These are phyloP conservation scores for Cenopis cana DNA, from an alignment of 2,888 invertebrate genomes.

Conservation along the genomic window DNA sequence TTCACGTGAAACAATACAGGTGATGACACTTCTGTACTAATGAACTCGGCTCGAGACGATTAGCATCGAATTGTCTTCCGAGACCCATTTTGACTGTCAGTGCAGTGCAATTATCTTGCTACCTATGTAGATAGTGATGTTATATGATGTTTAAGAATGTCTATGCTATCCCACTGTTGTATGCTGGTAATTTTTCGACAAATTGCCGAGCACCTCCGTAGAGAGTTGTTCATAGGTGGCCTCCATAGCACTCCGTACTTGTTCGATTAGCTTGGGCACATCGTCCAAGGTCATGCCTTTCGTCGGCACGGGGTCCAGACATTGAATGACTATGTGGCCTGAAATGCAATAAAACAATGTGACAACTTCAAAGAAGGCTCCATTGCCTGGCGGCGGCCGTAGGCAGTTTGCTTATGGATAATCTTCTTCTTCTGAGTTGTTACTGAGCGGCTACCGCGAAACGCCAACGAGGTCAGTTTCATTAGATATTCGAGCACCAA, in stretches of 20 bases:
- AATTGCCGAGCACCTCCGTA: slow-evolving; percentile 59
- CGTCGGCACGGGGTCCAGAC: slow-evolving; percentile 72
- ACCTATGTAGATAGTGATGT: slow-evolving; percentile 1
- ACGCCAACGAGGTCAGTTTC: too few species aligned
- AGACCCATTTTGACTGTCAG: not conserved
- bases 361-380: not conserved
- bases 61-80: not conserved
- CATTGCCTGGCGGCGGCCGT: not conserved
- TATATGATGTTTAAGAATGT: not conserved
- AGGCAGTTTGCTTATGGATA: not conserved
- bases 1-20: slow-evolving; percentile 5
- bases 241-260: slow-evolving; percentile 63
- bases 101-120: not conserved
- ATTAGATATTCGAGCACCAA: too few species aligned
- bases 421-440: not conserved
- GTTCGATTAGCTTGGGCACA: slow-evolving; percentile 66
- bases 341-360: slow-evolving; percentile 44
- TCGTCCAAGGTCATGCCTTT: slow-evolving; percentile 64
- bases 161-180: slow-evolving; percentile 22
- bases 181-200: slow-evolving; percentile 45
- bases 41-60: not conserved
- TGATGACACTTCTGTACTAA: slow-evolving; percentile 13
- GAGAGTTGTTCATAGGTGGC: slow-evolving; percentile 61
- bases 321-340: slow-evolving; percentile 72
- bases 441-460: not conserved